Conservation (phyloP, 2,888 invertebrate genomes). For the Tupiocoris notatus region DNA sequence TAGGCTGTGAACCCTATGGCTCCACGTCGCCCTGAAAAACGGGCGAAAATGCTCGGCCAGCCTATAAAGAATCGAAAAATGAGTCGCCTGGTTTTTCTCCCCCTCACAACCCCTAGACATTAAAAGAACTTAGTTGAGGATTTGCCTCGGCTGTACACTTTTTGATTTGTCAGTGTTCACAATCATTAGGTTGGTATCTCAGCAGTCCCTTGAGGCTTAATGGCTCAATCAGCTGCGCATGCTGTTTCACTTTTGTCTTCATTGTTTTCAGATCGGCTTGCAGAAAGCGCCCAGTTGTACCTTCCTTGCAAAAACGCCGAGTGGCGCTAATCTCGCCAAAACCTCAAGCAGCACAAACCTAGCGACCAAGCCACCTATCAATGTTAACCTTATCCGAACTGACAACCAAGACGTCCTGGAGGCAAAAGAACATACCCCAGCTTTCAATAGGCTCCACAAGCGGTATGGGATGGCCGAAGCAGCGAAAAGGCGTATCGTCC, state of each 20-base stretch:
- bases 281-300: constrained; percentile 25
- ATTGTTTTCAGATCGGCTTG: neutral
- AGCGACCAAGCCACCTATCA: constrained; percentile 24
- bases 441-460: constrained; percentile 26
- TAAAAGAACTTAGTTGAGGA: too few relatives aligned
- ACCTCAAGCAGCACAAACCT: constrained; percentile 14
- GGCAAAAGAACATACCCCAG: constrained; percentile 39
- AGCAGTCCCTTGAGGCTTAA: too few relatives aligned
- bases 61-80: too few relatives aligned
- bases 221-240: too few relatives aligned
- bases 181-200: too few relatives aligned
- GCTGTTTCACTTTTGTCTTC: neutral
- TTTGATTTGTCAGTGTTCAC: too few relatives aligned
- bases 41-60: too few relatives aligned
- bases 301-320: constrained; percentile 25
- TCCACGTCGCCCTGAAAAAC: too few relatives aligned
- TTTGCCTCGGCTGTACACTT: too few relatives aligned
- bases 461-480: neutral
- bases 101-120: too few relatives aligned
- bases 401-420: constrained; percentile 20
- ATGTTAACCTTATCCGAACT: neutral
- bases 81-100: too few relatives aligned
- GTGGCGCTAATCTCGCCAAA: constrained; percentile 22
- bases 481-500: constrained; percentile 53
- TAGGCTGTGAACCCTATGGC: too few relatives aligned